phyloP scores from a whole-genome alignment of 1,140 invertebrate species.

The Sycophaga agraensis region DNA sequence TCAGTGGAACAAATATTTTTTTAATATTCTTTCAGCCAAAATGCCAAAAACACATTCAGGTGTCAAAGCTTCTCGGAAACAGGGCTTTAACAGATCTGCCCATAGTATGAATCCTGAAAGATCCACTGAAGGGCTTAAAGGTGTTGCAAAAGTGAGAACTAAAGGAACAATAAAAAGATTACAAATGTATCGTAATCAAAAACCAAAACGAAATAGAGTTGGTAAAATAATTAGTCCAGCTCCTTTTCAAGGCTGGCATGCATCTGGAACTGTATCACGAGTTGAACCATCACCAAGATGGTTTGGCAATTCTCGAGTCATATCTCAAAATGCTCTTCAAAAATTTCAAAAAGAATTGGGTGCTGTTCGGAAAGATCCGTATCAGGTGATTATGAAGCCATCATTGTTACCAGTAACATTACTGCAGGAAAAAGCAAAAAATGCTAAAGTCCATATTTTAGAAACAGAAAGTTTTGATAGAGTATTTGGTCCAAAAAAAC shows the following conservation, averaged over 20 bases:
- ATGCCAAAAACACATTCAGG: constrained; percentile 75
- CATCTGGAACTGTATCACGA: constrained; percentile 88
- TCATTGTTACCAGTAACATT: constrained; percentile 93
- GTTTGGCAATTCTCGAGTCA: constrained; percentile 93
- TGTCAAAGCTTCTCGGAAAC: constrained; percentile 69
- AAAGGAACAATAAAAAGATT: constrained; percentile 93
- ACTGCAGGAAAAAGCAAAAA: constrained; percentile 90
- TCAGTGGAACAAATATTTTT: too few relatives aligned
- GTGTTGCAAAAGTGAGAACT: constrained; percentile 81
- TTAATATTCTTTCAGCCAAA: constrained; percentile 32
- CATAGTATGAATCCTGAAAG: constrained; percentile 91
- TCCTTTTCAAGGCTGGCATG: constrained; percentile 87
- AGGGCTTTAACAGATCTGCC: constrained; percentile 75
- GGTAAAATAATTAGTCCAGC: constrained; percentile 94
- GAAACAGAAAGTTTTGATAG: constrained; percentile 93
- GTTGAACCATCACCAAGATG: constrained; percentile 97
- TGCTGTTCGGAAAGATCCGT: constrained; percentile 92
- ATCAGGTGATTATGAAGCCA: constrained; percentile 96
- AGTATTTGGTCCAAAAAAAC: constrained; percentile 94
- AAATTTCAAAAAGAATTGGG: constrained; percentile 97
- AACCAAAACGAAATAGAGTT: constrained; percentile 85
- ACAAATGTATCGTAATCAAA: constrained; percentile 97
- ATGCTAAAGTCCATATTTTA: constrained; percentile 88
- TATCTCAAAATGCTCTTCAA: constrained; percentile 92
- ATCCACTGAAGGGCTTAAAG: constrained; percentile 73